A percentile compares a stretch with the other conserved stretches of the same genome.
phyloP scores from a whole-genome alignment of 1,140 invertebrate genomes.

The Armadillidium nasatum region DNA sequence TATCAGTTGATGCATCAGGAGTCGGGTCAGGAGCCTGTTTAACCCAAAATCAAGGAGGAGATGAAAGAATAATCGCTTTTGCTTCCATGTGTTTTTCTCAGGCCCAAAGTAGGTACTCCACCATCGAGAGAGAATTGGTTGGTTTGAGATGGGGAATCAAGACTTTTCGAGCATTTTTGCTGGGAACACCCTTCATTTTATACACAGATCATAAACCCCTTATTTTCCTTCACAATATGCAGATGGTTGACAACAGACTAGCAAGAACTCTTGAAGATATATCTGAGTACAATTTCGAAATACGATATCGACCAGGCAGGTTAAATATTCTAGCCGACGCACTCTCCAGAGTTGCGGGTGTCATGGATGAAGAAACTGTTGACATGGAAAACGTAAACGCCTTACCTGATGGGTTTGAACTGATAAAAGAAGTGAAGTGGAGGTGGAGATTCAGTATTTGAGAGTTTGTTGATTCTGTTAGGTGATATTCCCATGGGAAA shows the following conservation, averaged over 20 bases:
- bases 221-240: conserved; percentile 14
- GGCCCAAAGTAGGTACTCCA: neutral
- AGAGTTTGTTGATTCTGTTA: neutral
- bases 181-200: neutral
- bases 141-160: conserved; percentile 3
- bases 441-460: neutral
- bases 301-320: neutral
- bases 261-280: conserved; percentile 16
- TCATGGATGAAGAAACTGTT: too few species aligned
- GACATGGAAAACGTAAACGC: too few species aligned
- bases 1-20: too few species aligned
- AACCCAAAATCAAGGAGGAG: too few species aligned
- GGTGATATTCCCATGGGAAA: neutral
- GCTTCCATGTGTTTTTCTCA: neutral
- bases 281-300: neutral
- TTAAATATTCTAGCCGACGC: conserved; percentile 1
- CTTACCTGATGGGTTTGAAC: too few species aligned
- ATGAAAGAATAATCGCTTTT: too few species aligned
- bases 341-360: too few species aligned
- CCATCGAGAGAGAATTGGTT: conserved; percentile 3
- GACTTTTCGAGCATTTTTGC: conserved; percentile 9
- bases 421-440: neutral
- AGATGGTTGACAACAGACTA: neutral
- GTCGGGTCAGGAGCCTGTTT: too few species aligned
- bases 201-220: conserved; percentile 11